phyloP scores from a whole-genome alignment of 2,113 vertebrate genomes.

The Dinomys branickii region DNA sequence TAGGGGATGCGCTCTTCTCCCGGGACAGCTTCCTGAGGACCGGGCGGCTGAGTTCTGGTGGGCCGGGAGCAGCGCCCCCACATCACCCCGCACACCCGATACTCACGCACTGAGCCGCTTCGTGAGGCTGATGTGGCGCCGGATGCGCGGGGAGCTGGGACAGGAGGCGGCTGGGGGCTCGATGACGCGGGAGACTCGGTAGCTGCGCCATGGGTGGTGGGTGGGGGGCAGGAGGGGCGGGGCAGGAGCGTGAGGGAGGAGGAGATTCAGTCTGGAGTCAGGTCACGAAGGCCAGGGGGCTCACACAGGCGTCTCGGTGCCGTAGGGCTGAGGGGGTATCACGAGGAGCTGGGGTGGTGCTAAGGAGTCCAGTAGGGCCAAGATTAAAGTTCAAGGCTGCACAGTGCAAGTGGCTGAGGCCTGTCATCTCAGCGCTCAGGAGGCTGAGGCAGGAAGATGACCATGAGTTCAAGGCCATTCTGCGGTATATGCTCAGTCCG shows the following conservation, averaged over 20 bases:
- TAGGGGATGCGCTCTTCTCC: conserved; percentile 59
- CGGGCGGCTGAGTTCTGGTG: background rate
- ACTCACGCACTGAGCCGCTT: conserved; percentile 92
- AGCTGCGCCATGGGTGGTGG: conserved; percentile 87
- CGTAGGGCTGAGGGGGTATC: background rate
- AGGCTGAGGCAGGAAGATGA: background rate
- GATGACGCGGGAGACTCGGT: conserved; percentile 89
- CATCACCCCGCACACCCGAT: accelerated
- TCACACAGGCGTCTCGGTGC: background rate
- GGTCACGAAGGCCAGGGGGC: background rate
- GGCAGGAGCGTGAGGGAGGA: background rate
- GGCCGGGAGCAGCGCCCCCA: background rate
- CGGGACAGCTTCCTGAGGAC: conserved; percentile 73
- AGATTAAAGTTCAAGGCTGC: background rate
- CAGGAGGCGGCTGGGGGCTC: conserved; percentile 92
- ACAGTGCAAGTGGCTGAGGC: background rate
- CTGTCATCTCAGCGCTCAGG: background rate
- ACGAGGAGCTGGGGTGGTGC: background rate
- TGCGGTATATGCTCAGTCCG: background rate
- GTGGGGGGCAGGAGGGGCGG: background rate
- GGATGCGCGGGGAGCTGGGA: conserved; percentile 88
- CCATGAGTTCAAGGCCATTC: background rate
- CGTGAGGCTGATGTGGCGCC: conserved; percentile 86
- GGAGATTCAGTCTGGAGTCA: background rate
- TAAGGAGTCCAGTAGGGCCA: background rate